Percentiles rank a stretch among this genome's conserved stretches.
phyloP scores from a whole-genome alignment of 2,797 vertebrate genomes.

The Cheirogaleus major region DNA sequence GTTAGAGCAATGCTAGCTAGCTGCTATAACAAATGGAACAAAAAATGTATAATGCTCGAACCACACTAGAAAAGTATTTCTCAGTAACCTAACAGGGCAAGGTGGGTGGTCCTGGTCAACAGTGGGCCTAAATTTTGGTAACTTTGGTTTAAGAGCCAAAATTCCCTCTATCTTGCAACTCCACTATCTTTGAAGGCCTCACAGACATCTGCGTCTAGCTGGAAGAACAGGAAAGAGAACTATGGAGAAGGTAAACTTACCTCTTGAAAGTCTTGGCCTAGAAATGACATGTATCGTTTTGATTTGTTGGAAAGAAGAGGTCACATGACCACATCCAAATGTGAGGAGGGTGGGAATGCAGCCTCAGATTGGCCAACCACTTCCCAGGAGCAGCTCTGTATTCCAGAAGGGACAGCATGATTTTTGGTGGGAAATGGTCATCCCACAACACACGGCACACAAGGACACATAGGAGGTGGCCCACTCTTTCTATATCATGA shows the following conservation, averaged over 20 bases:
- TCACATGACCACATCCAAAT: not conserved
- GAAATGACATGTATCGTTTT: not conserved
- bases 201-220: not conserved
- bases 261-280: not conserved
- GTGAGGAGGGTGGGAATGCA: too few species aligned
- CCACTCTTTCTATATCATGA: too few species aligned
- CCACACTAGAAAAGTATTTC: not conserved
- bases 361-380: too few species aligned
- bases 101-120: not conserved
- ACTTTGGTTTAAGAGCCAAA: not conserved
- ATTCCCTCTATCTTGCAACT: not conserved
- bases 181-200: not conserved
- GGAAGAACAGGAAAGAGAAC: not conserved
- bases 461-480: not conserved
- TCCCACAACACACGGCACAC: rapidly evolving
- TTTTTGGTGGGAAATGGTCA: not conserved
- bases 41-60: not conserved
- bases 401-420: not conserved
- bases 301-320: too few species aligned
- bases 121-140: too few species aligned
- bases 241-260: not conserved
- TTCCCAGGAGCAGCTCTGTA: not conserved
- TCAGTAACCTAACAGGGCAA: not conserved
- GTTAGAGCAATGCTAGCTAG: not conserved
- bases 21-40: not conserved